Percentiles rank a stretch among this genome's conserved stretches.
Conservation (phyloP, 2,113 vertebrate genomes). For the Trogon melanurus region DNA sequence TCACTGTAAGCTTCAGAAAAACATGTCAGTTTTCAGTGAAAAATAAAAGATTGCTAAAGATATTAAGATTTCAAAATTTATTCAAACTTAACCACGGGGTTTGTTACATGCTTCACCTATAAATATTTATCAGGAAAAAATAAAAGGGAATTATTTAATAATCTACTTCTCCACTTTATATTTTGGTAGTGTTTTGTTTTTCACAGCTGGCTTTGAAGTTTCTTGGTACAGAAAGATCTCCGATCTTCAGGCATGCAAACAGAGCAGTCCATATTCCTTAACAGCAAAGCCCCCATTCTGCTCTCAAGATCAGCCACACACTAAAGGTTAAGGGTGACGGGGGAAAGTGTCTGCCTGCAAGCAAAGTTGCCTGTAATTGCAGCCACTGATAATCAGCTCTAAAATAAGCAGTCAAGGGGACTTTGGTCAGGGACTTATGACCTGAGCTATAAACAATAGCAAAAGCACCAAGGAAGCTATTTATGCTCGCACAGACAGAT, state of each 20-base stretch:
- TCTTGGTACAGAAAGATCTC: background rate
- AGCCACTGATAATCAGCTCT: slow-evolving; percentile 53
- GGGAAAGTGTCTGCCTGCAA: slow-evolving; percentile 47
- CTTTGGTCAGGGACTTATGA: slow-evolving; percentile 20
- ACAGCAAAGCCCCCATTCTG: background rate
- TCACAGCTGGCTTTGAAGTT: slow-evolving; percentile 11
- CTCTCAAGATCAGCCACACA: background rate
- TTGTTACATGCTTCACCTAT: slow-evolving; percentile 15
- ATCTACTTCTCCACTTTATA: background rate
- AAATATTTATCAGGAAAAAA: slow-evolving; percentile 49
- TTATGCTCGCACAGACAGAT: background rate
- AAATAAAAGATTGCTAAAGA: slow-evolving; percentile 12
- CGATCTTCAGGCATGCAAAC: background rate
- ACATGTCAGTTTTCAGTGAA: background rate
- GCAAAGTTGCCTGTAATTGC: slow-evolving; percentile 51
- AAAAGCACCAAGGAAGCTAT: background rate
- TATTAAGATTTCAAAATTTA: background rate
- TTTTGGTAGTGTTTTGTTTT: background rate
- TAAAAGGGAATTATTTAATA: slow-evolving; percentile 61
- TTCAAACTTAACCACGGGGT: slow-evolving; percentile 4
- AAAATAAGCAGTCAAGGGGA: slow-evolving; percentile 57
- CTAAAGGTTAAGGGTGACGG: slow-evolving; percentile 36
- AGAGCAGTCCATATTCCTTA: background rate
- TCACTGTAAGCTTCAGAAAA: background rate
- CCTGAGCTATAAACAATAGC: background rate